Conservation (phyloP, 2,113 vertebrate genomes). For the Megaptera novaeangliae region DNA sequence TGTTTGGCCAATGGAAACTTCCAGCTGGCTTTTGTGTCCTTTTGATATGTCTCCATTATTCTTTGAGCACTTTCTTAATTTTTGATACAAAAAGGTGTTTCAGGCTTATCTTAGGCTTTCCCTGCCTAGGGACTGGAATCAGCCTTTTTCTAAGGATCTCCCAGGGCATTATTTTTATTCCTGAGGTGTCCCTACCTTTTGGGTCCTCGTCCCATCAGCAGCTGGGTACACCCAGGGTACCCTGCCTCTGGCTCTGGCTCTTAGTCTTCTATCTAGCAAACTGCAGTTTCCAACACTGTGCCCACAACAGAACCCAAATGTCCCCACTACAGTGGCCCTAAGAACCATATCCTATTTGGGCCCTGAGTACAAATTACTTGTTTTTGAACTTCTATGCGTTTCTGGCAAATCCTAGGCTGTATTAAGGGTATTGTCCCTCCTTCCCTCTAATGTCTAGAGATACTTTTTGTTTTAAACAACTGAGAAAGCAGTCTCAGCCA, state of each 20-base stretch:
- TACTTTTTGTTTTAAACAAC: neutral
- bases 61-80: neutral
- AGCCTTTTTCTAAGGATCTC: neutral
- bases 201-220: neutral
- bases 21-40: neutral
- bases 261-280: neutral
- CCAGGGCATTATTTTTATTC: neutral
- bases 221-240: neutral
- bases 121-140: neutral
- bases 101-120: neutral
- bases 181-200: neutral
- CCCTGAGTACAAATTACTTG: neutral
- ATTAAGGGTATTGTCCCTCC: neutral
- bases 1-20: neutral
- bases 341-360: neutral
- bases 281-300: neutral
- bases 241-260: neutral
- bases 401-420: neutral
- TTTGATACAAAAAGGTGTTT: neutral
- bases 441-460: neutral
- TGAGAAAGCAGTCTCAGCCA: neutral
- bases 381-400: neutral
- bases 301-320: neutral
- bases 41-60: neutral
- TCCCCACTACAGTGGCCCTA: neutral